phyloP scores from a whole-genome alignment of 1,140 invertebrate genomes.

The Bilobella aurantiaca region DNA sequence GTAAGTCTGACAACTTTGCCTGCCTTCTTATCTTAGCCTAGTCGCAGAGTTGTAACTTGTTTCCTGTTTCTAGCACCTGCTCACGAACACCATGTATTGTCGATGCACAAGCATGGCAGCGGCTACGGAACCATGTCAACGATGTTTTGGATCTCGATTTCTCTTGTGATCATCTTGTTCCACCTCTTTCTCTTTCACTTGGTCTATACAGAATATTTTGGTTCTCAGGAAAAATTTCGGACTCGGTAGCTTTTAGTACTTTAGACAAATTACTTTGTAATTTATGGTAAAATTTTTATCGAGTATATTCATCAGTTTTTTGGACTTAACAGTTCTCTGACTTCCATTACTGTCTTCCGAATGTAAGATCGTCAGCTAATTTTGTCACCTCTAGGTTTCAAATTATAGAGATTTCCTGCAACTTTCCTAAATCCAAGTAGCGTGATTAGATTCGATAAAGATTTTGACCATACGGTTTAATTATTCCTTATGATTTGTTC shows the following conservation, averaged over 20 bases:
- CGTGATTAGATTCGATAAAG: no score
- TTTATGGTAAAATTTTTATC: no score
- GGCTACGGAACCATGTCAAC: slow-evolving; percentile 78
- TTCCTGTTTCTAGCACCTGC: slow-evolving; percentile 61
- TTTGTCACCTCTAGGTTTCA: no score
- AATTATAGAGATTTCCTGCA: no score
- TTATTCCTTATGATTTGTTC: no score
- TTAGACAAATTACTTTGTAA: not conserved
- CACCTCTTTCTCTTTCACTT: slow-evolving; percentile 89
- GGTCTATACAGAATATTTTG: slow-evolving; percentile 82
- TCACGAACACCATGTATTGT: slow-evolving; percentile 83
- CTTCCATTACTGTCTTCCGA: no score
- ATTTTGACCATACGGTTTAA: no score
- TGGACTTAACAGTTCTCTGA: no score
- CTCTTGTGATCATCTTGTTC: slow-evolving; percentile 79
- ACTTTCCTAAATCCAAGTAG: no score
- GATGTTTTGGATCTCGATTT: slow-evolving; percentile 85
- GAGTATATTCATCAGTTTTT: no score
- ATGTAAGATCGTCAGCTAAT: no score
- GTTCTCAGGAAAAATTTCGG: slow-evolving; percentile 39
- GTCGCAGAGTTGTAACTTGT: slow-evolving; percentile 4
- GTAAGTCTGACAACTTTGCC: slow-evolving; percentile 41
- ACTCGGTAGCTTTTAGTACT: slow-evolving; percentile 25
- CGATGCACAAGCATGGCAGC: slow-evolving; percentile 82
- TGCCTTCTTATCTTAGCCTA: not conserved